Evolutionary conservation across 2,113 vertebrate species (phyloP).

Genomic region (Pseudorhombus dupliciocellatus): DNA sequence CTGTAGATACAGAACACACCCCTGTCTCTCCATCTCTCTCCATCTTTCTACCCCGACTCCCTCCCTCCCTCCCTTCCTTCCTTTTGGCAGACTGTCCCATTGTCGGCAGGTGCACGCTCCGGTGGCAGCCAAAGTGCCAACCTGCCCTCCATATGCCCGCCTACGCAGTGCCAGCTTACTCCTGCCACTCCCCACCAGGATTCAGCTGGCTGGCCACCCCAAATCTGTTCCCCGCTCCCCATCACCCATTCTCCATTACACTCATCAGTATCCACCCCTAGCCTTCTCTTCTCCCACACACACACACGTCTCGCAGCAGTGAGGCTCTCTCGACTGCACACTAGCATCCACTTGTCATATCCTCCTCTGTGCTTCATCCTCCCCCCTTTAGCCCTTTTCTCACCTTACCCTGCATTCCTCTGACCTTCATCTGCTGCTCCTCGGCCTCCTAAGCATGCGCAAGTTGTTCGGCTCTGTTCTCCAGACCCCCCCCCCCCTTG

Average conservation of each 20-base stretch:
- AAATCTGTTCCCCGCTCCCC: constrained; percentile 66
- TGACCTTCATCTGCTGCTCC: constrained; percentile 50
- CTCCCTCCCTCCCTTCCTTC: constrained; percentile 30
- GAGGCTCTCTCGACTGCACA: constrained; percentile 25
- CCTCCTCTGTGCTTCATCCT: constrained; percentile 23
- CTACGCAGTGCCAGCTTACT: constrained; percentile 84
- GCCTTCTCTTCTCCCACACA: constrained; percentile 19
- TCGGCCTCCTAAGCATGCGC: constrained; percentile 36
- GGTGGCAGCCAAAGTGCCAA: constrained; percentile 83
- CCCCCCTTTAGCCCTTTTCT: constrained; percentile 43
- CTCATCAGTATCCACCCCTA: constrained; percentile 43
- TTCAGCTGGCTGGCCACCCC: constrained; percentile 70
- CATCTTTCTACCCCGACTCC: not conserved
- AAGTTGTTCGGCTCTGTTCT: constrained; percentile 37
- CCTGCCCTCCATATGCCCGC: constrained; percentile 87
- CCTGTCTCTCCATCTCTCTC: not conserved
- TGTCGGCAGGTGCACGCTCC: constrained; percentile 82
- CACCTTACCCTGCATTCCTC: constrained; percentile 43
- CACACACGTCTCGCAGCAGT: constrained; percentile 13
- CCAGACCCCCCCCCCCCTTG: constrained; percentile 41
- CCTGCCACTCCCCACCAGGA: constrained; percentile 81
- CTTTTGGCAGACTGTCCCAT: constrained; percentile 77
- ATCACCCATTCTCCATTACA: constrained; percentile 44
- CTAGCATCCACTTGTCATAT: constrained; percentile 43
- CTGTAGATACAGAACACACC: constrained; percentile 8